A percentile compares a stretch with the other conserved stretches of the same genome.
phyloP scores from a whole-genome alignment of 2,113 vertebrate species.

The Ceyx cyanopectus region DNA sequence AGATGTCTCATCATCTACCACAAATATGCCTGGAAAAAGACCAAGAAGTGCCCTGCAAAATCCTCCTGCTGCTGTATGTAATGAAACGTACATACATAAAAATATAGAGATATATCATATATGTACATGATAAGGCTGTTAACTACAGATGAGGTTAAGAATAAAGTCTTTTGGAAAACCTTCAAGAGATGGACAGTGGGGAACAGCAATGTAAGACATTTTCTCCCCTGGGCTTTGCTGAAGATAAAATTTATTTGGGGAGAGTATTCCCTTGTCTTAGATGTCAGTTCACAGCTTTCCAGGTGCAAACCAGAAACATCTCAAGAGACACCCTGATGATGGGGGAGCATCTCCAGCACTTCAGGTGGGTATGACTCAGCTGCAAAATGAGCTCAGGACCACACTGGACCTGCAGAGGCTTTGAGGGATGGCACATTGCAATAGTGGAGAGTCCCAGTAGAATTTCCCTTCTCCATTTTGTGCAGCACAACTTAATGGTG shows the following conservation, averaged over 20 bases:
- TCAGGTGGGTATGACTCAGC: neutral
- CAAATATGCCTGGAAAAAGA: constrained; percentile 69
- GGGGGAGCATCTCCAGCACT: neutral
- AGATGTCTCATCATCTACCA: constrained; percentile 66
- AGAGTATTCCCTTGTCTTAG: neutral
- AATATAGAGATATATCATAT: neutral
- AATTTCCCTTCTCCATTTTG: neutral
- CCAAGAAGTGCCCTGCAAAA: constrained; percentile 64
- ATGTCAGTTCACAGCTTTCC: neutral
- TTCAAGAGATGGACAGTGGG: neutral
- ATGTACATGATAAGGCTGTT: neutral
- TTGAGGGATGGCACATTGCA: neutral
- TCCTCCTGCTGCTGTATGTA: constrained; percentile 19
- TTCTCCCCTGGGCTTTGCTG: neutral
- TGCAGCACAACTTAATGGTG: neutral
- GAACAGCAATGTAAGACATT: neutral
- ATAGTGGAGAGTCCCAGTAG: neutral
- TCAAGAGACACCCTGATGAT: no score
- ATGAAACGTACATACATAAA: neutral
- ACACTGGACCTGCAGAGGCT: neutral
- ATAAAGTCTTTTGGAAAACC: neutral
- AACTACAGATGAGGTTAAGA: neutral
- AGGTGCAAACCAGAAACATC: neutral
- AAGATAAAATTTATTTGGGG: neutral
- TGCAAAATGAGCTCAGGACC: neutral